Base-by-base conservation (phyloP, 2,888 invertebrate species). In the Acanthopleura granulata region DNA sequence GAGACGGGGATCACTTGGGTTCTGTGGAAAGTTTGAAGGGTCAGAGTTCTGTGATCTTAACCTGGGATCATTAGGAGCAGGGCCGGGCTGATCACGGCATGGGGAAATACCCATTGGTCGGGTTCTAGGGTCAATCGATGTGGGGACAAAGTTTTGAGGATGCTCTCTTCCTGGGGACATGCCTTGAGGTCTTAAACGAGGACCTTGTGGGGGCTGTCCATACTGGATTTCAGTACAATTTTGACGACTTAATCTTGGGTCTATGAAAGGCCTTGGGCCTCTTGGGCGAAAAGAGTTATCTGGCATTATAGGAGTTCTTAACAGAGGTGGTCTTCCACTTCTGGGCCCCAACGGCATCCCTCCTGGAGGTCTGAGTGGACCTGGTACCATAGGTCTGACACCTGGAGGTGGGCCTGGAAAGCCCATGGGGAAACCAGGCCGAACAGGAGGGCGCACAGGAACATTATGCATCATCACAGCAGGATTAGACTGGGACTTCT, bases 391-490 rank as follows among this genome's bases (percentile, higher is more conserved):
- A 49, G 72, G 72, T 50, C 62, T 75, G 72, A 70, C 74, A 73
- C 69, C 6, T 72, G 75, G 6, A n/a, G 40, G 49, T 57, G 69
- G 72, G 62, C 71, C 25, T 51, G 29, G 74, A 49, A 30, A 72
- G 49, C 71, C 49, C 49, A 62, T 61, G 49, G 27, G 16, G 61
- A 22, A 76, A 4, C 29, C 72, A 22, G n/a, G 74, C 62, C 25
- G 22, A 69, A 12, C 12, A 61, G 57, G 71, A 49, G 81, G 78
- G 73, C 78, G 69, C 1, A 75, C 77, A 61, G 79, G 78, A 50
- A 80, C 62, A 77, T 77, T 77, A 76, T 80, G 80, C 73, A 78
- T 75, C 30, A 76, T 78, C 30, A 72, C 57, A 22, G 74, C 72
- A 69, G 76, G 74, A 50, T 66, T 77, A 30, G 72, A 51, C 40